These are phyloP conservation scores for Anaspis maculata DNA, from an alignment of 2,888 invertebrate species.

Conservation along the genomic window DNA sequence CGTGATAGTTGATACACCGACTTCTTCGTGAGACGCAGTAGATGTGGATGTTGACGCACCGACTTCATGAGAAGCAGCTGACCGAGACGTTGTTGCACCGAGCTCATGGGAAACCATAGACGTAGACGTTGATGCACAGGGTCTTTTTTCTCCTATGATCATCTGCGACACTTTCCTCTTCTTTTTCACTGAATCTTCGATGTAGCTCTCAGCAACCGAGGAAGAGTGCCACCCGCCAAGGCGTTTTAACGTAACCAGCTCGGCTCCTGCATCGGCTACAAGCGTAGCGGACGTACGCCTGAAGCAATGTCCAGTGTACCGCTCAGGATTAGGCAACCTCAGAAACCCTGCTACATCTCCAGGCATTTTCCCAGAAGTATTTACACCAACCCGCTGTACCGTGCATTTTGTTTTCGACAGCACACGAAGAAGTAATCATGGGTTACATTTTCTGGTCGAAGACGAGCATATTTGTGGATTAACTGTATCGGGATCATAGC, in stretches of 20 bases:
- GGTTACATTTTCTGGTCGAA: not conserved
- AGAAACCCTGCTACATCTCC: slow-evolving; percentile 1
- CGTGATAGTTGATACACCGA: too few relatives aligned
- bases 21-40: too few relatives aligned
- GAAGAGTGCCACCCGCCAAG: slow-evolving; percentile 1
- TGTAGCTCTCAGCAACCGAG: slow-evolving; percentile 1
- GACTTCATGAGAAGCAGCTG: too few relatives aligned
- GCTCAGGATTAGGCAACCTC: slow-evolving; percentile 1
- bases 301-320: slow-evolving; percentile 1
- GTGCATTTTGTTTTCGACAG: slow-evolving; percentile 2
- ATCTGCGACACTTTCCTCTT: slow-evolving; percentile 3
- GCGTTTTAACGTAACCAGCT: slow-evolving; percentile 3
- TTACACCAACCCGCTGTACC: slow-evolving; percentile 1
- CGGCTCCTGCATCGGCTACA: slow-evolving; percentile 4
- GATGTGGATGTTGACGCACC: too few relatives aligned
- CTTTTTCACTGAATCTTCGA: slow-evolving; percentile 4
- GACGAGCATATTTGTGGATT: not conserved
- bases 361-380: slow-evolving; percentile 1
- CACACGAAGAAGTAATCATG: slow-evolving; percentile 1
- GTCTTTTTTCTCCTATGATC: slow-evolving; percentile 1
- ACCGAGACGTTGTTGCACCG: too few relatives aligned
- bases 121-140: not conserved
- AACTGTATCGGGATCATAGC: not conserved
- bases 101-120: too few relatives aligned
- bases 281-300: slow-evolving; percentile 1